These are phyloP conservation scores for Girardinichthys multiradiatus DNA, from an alignment of 2,113 vertebrate species.

Conservation along the genomic window DNA sequence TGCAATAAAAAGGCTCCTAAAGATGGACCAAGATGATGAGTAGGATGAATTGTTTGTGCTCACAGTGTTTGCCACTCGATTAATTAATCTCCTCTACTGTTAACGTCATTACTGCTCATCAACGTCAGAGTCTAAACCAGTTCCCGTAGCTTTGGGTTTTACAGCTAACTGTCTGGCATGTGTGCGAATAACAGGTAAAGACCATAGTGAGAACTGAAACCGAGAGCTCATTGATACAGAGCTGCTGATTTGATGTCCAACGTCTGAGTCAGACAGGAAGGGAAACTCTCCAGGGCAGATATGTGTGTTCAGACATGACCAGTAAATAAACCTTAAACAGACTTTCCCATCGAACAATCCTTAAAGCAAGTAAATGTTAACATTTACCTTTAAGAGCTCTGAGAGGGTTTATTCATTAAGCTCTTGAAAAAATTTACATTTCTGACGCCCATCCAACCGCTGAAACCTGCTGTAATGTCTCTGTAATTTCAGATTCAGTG, in stretches of 20 bases:
- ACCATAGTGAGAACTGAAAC: not conserved
- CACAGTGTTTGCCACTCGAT: not conserved
- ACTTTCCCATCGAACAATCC: constrained; percentile 12
- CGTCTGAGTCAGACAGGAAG: constrained; percentile 42
- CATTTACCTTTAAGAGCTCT: not conserved
- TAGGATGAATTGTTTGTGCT: not conserved
- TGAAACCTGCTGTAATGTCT: not conserved
- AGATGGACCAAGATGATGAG: too few species aligned
- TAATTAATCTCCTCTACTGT: not conserved
- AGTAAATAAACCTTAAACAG: constrained; percentile 11
- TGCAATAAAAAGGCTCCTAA: too few species aligned
- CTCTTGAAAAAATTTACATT: constrained; percentile 13
- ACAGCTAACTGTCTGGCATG: not conserved
- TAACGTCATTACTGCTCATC: not conserved
- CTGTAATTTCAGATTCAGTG: not conserved
- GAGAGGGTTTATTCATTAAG: not conserved
- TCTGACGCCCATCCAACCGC: not conserved
- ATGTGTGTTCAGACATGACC: constrained; percentile 2
- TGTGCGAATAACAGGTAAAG: not conserved
- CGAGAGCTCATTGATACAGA: constrained; percentile 13
- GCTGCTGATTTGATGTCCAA: not conserved
- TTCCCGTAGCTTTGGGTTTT: not conserved
- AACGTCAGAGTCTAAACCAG: not conserved
- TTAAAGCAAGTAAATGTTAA: not conserved
- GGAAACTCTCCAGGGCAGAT: constrained; percentile 26